phyloP scores from a whole-genome alignment of 2,888 invertebrate genomes.

The Ophion costatus region DNA sequence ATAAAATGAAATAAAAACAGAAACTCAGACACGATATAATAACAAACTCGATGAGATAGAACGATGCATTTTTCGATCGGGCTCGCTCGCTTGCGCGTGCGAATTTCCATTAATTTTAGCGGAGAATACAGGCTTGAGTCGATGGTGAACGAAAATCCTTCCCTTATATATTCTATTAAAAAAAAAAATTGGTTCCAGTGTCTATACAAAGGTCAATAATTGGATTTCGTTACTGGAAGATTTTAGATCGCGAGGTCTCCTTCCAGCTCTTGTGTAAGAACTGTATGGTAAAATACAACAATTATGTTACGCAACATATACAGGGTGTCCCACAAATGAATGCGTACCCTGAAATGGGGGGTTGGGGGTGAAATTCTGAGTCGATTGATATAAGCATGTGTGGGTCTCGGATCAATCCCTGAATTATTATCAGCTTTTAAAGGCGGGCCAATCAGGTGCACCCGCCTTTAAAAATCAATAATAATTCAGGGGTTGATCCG shows the following conservation, averaged over 20 bases:
- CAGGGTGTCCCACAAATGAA: neutral
- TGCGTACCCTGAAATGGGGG: too few relatives aligned
- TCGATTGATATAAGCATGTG: too few relatives aligned
- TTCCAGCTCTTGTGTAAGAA: neutral
- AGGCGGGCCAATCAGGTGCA: too few relatives aligned
- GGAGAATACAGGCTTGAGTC: neutral
- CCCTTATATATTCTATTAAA: neutral
- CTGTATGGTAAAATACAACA: neutral
- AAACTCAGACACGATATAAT: neutral
- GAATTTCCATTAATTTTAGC: constrained; percentile 12
- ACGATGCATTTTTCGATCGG: constrained; percentile 32
- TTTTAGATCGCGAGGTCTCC: neutral
- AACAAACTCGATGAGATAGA: neutral
- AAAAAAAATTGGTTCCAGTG: neutral
- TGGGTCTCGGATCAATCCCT: too few relatives aligned
- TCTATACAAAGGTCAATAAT: neutral
- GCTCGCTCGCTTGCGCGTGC: neutral
- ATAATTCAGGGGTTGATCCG: too few relatives aligned
- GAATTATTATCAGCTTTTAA: too few relatives aligned
- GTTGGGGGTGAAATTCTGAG: too few relatives aligned
- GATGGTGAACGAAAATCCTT: neutral
- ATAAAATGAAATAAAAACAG: neutral
- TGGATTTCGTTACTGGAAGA: neutral
- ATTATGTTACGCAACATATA: constrained; percentile 11
- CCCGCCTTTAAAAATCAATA: too few relatives aligned